These are phyloP conservation scores for Napeogenes inachia DNA, from an alignment of 2,888 invertebrate genomes.

Conservation along the genomic window DNA sequence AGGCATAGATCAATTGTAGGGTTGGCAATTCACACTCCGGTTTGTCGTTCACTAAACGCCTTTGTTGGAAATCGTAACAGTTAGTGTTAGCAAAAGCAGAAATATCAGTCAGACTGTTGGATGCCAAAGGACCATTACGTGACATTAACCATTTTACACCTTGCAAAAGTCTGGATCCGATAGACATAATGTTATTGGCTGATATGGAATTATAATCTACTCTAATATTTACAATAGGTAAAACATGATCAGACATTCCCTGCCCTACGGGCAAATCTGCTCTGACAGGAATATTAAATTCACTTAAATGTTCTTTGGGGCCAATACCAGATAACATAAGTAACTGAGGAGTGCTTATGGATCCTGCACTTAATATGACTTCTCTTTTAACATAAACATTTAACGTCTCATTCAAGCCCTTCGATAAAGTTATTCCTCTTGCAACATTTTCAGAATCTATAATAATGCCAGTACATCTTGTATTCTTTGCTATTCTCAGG, in stretches of 20 bases:
- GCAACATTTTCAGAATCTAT: slow-evolving; percentile 42
- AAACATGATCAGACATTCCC: slow-evolving; percentile 48
- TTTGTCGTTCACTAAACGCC: slow-evolving; percentile 35
- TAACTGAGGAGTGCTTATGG: slow-evolving; percentile 53
- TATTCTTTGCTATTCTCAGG: slow-evolving; percentile 44
- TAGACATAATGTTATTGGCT: slow-evolving; percentile 15
- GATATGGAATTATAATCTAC: slow-evolving; percentile 36
- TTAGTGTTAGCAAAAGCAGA: slow-evolving; percentile 45
- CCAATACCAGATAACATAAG: slow-evolving; percentile 59
- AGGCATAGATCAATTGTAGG: slow-evolving; percentile 47
- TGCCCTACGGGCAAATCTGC: slow-evolving; percentile 51
- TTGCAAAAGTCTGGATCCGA: slow-evolving; percentile 25
- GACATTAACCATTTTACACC: slow-evolving; percentile 33
- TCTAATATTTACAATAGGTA: slow-evolving; percentile 40
- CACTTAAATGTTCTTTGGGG: slow-evolving; percentile 42
- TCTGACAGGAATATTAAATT: slow-evolving; percentile 40
- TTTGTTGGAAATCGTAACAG: slow-evolving; percentile 45
- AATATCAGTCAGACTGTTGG: slow-evolving; percentile 49
- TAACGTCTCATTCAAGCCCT: slow-evolving; percentile 24
- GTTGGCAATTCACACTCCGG: slow-evolving; percentile 47
- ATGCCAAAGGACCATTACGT: slow-evolving; percentile 43
- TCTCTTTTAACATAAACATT: slow-evolving; percentile 45
- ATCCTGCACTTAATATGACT: slow-evolving; percentile 55
- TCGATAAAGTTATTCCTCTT: slow-evolving; percentile 43
- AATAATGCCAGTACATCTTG: slow-evolving; percentile 48